A percentile compares a stretch with the other conserved stretches of the same genome.
phyloP scores from a whole-genome alignment of 2,888 invertebrate species.

The Uloborus plumipes region DNA sequence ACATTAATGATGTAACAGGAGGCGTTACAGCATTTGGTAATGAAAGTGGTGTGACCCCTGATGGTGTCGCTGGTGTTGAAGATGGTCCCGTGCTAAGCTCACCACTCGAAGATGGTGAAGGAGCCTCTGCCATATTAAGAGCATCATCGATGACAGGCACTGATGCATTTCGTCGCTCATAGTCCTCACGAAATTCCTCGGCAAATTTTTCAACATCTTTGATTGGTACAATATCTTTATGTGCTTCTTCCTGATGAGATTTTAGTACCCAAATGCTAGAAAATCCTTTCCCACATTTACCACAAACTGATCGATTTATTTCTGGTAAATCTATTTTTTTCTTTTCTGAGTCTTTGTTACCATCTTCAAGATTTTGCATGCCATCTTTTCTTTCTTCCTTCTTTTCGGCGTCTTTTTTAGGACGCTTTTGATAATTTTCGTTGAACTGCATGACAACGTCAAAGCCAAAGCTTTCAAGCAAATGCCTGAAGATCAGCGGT shows the following conservation, averaged over 20 bases:
- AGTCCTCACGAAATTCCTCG: slow-evolving; percentile 89
- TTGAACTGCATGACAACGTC: slow-evolving; percentile 97
- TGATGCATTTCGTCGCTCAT: slow-evolving; percentile 77
- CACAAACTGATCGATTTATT: slow-evolving; percentile 86
- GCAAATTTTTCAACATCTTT: slow-evolving; percentile 92
- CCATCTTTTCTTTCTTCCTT: slow-evolving; percentile 30
- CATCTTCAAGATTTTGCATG: slow-evolving; percentile 1
- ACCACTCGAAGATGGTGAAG: slow-evolving; percentile 60
- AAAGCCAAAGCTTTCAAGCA: slow-evolving; percentile 93
- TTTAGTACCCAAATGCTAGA: slow-evolving; percentile 96
- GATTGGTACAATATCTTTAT: slow-evolving; percentile 89
- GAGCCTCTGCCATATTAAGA: slow-evolving; percentile 43
- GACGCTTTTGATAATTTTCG: slow-evolving; percentile 79
- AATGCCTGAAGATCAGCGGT: slow-evolving; percentile 87
- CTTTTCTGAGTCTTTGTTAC: slow-evolving; percentile 28
- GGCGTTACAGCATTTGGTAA: slow-evolving; percentile 45
- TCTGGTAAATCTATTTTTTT: slow-evolving; percentile 75
- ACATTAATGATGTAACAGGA: slow-evolving; percentile 47
- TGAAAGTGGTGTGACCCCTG: slow-evolving; percentile 38
- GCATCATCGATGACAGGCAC: slow-evolving; percentile 49
- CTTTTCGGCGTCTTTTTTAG: slow-evolving; percentile 65
- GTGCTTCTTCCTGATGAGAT: slow-evolving; percentile 95
- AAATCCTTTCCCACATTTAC: slow-evolving; percentile 92
- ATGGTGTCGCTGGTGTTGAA: slow-evolving; percentile 57
- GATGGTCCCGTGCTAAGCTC: slow-evolving; percentile 48